Evolutionary conservation across 2,113 vertebrate genomes (phyloP).

Genomic region (Cathartes aura): DNA sequence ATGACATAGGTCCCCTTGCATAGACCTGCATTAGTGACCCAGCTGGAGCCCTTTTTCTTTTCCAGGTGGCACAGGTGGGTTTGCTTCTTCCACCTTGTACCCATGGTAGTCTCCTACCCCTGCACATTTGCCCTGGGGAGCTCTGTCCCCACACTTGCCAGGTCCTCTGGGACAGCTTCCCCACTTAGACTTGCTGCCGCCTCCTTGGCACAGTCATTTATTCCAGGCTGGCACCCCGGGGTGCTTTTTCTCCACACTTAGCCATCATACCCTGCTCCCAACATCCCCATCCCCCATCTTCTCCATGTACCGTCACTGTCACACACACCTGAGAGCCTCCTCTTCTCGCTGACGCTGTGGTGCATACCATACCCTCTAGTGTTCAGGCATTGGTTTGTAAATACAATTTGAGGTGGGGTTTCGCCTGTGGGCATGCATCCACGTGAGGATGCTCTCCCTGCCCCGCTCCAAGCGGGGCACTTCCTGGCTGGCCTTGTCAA

Average conservation of each 20-base stretch:
- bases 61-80: not conserved
- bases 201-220: not conserved
- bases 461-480: rapidly evolving
- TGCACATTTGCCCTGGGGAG: not conserved
- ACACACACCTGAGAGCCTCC: not conserved
- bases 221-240: not conserved
- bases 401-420: not conserved
- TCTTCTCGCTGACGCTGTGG: not conserved
- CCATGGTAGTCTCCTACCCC: not conserved
- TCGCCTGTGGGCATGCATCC: rapidly evolving
- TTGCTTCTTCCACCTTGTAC: not conserved
- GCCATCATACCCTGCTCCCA: not conserved
- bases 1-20: not conserved
- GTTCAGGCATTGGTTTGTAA: not conserved
- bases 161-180: not conserved
- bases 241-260: not conserved
- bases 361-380: not conserved
- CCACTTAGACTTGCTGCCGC: not conserved
- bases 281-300: not conserved
- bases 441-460: not conserved
- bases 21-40: not conserved
- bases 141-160: not conserved
- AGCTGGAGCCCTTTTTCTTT: not conserved
- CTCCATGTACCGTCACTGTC: not conserved
- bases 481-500: not conserved